These are phyloP conservation scores for Calameuta filiformis DNA, from an alignment of 2,888 invertebrate genomes.

Conservation along the genomic window DNA sequence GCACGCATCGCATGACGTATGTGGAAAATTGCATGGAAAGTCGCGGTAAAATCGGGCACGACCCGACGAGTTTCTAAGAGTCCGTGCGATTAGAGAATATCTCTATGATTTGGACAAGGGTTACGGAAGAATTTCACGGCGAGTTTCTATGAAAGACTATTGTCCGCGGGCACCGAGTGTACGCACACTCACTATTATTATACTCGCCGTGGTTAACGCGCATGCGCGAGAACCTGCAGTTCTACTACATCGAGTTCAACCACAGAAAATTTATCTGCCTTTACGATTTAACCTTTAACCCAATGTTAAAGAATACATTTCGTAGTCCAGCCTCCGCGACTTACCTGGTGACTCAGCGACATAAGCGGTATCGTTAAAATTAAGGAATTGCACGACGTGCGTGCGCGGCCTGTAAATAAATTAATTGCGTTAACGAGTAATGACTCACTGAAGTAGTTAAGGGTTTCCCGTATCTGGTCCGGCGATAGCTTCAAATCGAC, in stretches of 20 bases:
- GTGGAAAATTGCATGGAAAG: not conserved
- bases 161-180: not conserved
- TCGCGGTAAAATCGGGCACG: not conserved
- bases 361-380: not conserved
- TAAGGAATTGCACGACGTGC: not conserved
- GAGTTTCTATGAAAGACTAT: not conserved
- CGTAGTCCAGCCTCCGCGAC: not conserved
- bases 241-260: not conserved
- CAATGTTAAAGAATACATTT: not conserved
- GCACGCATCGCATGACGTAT: not conserved
- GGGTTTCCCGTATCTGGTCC: slow-evolving; percentile 95
- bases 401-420: not conserved
- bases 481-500: slow-evolving; percentile 86
- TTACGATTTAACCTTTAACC: not conserved
- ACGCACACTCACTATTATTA: not conserved
- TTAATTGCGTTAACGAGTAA: not conserved
- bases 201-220: not conserved
- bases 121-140: not conserved
- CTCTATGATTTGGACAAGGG: not conserved
- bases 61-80: not conserved
- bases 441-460: slow-evolving; percentile 96
- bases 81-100: not conserved
- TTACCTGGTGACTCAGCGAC: not conserved
- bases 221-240: not conserved
- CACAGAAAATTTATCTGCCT: not conserved